Conservation (phyloP, 2,797 vertebrate species). For the Vespertilio murinus region DNA sequence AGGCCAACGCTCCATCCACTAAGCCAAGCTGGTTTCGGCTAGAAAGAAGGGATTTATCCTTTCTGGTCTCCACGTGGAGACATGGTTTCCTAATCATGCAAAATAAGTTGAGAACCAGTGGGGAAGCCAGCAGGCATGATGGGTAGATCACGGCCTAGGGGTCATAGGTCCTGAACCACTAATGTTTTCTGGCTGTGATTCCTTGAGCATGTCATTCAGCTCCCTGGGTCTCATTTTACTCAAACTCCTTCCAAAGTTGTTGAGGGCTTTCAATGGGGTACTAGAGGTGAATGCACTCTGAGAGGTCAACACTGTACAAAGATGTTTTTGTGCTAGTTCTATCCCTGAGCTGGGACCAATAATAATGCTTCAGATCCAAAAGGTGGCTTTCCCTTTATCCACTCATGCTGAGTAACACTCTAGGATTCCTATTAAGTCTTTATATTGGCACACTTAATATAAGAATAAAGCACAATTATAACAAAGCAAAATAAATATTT, state of each 20-base stretch:
- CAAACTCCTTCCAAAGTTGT: neutral
- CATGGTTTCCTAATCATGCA: neutral
- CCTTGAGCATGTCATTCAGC: neutral
- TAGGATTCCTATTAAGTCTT: neutral
- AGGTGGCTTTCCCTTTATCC: neutral
- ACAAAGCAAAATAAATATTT: constrained; percentile 67
- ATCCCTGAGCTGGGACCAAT: neutral
- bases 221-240: neutral
- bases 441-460: neutral
- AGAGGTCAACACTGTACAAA: neutral
- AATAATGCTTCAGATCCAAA: neutral
- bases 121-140: neutral
- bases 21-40: no score
- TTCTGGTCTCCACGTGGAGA: constrained; percentile 26
- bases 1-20: no score
- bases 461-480: neutral
- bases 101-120: neutral
- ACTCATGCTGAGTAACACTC: neutral
- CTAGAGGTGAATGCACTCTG: neutral
- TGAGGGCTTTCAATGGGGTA: neutral
- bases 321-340: neutral
- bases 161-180: neutral
- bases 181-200: neutral
- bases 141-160: neutral
- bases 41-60: neutral